These are phyloP conservation scores for Macrocentrus cingulum DNA, from an alignment of 1,140 invertebrate genomes.

Conservation along the genomic window DNA sequence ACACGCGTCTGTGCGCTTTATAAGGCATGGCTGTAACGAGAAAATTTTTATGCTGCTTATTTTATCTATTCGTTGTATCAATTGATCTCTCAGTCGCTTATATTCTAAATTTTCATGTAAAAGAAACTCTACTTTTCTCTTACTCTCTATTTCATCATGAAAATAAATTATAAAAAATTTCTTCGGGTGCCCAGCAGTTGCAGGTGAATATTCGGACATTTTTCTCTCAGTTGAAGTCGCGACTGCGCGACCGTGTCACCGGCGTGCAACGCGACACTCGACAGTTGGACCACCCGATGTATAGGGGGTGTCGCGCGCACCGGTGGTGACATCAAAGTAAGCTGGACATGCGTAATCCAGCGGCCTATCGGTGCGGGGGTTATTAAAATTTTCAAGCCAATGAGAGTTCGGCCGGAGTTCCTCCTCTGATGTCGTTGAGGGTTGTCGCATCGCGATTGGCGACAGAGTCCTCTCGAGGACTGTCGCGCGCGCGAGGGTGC, in stretches of 20 bases:
- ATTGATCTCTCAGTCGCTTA: background rate
- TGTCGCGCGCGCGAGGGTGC: background rate
- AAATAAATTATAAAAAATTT: background rate
- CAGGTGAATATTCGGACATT: no score
- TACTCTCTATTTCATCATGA: no score
- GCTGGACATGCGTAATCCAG: conserved; percentile 55
- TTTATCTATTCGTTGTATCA: conserved; percentile 1
- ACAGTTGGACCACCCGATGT: no score
- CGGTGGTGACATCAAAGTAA: conserved; percentile 49
- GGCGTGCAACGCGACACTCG: no score
- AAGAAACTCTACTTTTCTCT: background rate
- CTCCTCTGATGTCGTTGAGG: conserved; percentile 23
- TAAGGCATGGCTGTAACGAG: background rate
- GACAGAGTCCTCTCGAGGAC: no score
- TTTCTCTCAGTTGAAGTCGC: no score
- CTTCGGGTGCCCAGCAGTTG: no score
- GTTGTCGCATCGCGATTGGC: conserved; percentile 16
- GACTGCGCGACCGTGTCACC: no score
- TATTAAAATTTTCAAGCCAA: conserved; percentile 60
- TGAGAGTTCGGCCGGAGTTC: conserved; percentile 43
- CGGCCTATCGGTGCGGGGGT: conserved; percentile 52
- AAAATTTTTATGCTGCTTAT: conserved; percentile 9
- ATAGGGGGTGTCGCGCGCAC: conserved; percentile 35
- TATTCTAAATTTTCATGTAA: background rate
- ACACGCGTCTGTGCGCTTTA: background rate